Percentiles rank a stretch among this genome's conserved stretches.
Conservation (phyloP, 2,113 vertebrate genomes). For the Syngnathus floridae region DNA sequence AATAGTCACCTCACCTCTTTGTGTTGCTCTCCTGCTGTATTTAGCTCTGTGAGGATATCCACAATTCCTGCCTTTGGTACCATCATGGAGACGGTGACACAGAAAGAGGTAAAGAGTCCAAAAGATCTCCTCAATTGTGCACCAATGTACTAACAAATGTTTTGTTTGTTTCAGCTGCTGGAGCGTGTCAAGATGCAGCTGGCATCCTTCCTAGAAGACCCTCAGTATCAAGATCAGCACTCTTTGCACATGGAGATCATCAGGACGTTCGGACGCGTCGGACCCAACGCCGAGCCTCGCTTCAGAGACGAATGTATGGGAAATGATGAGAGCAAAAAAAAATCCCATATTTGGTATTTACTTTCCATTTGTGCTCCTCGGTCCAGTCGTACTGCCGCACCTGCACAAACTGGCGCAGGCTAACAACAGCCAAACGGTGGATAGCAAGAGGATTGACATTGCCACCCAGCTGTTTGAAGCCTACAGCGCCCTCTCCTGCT, state of each 20-base stretch:
- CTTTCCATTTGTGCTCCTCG: neutral
- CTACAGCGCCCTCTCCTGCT: conserved; percentile 98
- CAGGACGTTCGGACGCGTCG: conserved; percentile 92
- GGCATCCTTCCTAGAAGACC: conserved; percentile 95
- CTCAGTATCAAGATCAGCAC: conserved; percentile 97
- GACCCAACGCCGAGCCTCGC: conserved; percentile 93
- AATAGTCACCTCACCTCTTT: neutral
- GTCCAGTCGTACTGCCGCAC: conserved; percentile 92
- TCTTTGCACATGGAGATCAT: conserved; percentile 97
- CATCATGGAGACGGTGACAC: conserved; percentile 98
- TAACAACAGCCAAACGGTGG: conserved; percentile 90
- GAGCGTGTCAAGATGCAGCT: conserved; percentile 99
- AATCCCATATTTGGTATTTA: neutral
- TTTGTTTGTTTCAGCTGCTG: conserved; percentile 75
- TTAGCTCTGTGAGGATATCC: conserved; percentile 95
- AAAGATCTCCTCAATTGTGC: neutral
- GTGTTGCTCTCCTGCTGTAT: conserved; percentile 59
- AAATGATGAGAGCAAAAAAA: neutral
- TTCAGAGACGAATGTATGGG: conserved; percentile 96
- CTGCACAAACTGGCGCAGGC: conserved; percentile 90
- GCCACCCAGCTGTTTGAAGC: conserved; percentile 95
- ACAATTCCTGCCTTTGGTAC: conserved; percentile 98
- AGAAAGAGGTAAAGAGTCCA: conserved; percentile 83
- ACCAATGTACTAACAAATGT: neutral
- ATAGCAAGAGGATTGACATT: conserved; percentile 89